phyloP scores from a whole-genome alignment of 2,888 invertebrate species.

The Rhodophaea formosa region DNA sequence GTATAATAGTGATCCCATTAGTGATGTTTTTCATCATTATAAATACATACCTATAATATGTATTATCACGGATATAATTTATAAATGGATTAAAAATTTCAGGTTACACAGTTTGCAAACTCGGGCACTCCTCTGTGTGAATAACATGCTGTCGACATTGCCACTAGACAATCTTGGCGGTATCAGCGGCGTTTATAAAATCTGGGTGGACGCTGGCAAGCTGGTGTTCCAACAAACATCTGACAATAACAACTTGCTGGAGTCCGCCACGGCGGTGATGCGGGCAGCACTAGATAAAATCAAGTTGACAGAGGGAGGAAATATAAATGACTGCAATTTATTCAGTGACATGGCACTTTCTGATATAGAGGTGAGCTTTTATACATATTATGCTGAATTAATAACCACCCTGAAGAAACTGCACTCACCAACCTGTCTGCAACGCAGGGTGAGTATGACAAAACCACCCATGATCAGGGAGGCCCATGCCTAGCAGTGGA shows the following conservation, averaged over 20 bases:
- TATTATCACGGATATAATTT: too few species aligned
- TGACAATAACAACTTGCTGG: conserved; percentile 78
- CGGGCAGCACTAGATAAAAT: conserved; percentile 87
- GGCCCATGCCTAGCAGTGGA: too few species aligned
- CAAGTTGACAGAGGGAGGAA: conserved; percentile 65
- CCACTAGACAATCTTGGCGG: conserved; percentile 85
- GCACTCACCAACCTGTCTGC: too few species aligned
- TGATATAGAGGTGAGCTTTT: conserved; percentile 76
- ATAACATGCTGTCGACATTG: conserved; percentile 84
- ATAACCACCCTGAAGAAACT: too few species aligned
- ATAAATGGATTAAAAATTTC: too few species aligned
- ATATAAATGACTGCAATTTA: conserved; percentile 53
- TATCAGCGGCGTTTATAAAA: conserved; percentile 79
- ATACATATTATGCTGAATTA: not conserved
- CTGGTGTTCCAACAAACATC: conserved; percentile 80
- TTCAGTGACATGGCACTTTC: conserved; percentile 79
- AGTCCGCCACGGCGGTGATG: conserved; percentile 88
- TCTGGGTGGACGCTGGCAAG: conserved; percentile 85
- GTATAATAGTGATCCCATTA: too few species aligned
- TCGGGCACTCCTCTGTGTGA: conserved; percentile 85
- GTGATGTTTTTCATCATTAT: too few species aligned
- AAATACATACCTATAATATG: too few species aligned
- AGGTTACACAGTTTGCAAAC: conserved; percentile 81
- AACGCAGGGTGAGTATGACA: too few species aligned
- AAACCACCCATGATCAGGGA: too few species aligned